Evolutionary conservation across 2,113 vertebrate species (phyloP).

Genomic region (Scartelaos histophorus): DNA sequence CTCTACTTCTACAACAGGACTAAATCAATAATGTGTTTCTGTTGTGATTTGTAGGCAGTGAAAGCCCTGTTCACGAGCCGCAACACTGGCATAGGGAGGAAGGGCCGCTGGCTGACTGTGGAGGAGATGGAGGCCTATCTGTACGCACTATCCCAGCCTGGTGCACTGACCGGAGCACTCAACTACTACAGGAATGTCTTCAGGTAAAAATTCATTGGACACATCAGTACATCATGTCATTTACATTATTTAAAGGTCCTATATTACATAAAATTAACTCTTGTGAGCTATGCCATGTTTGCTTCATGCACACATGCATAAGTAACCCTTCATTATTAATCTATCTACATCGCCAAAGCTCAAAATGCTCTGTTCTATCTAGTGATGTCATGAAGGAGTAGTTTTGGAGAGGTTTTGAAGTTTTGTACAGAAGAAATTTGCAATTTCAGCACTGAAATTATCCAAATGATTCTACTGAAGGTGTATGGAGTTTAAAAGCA

Average conservation of each 20-base stretch:
- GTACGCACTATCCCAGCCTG: slow-evolving; percentile 93
- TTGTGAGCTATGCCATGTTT: too few species aligned
- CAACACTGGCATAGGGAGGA: slow-evolving; percentile 87
- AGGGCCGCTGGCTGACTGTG: slow-evolving; percentile 85
- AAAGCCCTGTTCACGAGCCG: slow-evolving; percentile 92
- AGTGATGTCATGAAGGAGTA: too few species aligned
- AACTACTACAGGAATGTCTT: slow-evolving; percentile 96
- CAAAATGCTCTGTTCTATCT: too few species aligned
- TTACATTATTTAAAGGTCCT: background rate
- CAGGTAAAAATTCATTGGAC: slow-evolving; percentile 77
- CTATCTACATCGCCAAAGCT: too few species aligned
- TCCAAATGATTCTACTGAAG: too few species aligned
- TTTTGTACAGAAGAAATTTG: too few species aligned
- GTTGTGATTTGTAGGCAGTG: slow-evolving; percentile 77
- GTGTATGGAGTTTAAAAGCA: too few species aligned
- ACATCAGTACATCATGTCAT: background rate
- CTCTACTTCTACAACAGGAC: background rate
- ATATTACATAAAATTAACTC: too few species aligned
- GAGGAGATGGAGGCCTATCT: slow-evolving; percentile 95
- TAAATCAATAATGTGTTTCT: background rate
- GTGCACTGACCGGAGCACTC: slow-evolving; percentile 91
- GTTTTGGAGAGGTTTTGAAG: too few species aligned
- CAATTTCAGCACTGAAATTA: too few species aligned
- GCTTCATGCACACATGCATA: too few species aligned
- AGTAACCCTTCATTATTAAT: too few species aligned